Base-by-base conservation (phyloP, 2,888 invertebrate species). In the Synergus itoensis region DNA sequence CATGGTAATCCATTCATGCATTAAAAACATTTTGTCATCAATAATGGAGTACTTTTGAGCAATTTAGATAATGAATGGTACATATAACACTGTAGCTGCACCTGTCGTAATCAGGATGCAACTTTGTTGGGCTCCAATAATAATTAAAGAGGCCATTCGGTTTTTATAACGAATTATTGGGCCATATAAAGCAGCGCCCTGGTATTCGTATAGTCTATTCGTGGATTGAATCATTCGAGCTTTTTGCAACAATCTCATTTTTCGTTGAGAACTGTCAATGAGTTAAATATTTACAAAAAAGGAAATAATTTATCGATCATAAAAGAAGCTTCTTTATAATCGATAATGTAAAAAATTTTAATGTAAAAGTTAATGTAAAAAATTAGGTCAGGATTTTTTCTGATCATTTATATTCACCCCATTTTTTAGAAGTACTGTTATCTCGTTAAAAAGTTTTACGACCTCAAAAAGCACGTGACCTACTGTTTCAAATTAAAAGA, bases 1-100 rank as follows among this genome's bases (percentile, higher is more conserved):
- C 82, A 82, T 82, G 79, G 78, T 82, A 84, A 85, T 82, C 79
- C 76, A 82, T 82, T 73, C 36, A 40, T n/a, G 16, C 48, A 12
- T 36, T 53, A 53, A 73, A 73, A 48, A 14, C 12, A 65, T n/a
- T 40, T 53, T 73, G 73, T 5, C n/a, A 53, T 16, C 53, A 45
- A 53, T 73, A 73, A 36, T 73, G 14, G 36, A 53, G 73, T 73
- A 73, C 73, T 73, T 73, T 73, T 73, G 48, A 73, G 53, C 53
- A 53, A 73, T 73, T 73, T n/a, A 48, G n/a, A 36, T 53, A 73
- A 53, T 73, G n/a, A 53, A 53, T 73, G 53, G 28, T n/a, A 53
- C 12, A 73, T 73, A 53, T 53, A 40, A 73, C 53, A 40, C 36
- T 73, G 21, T 28, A 36, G 53, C 73, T 41, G 67, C 73, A 73